Conservation (phyloP, 2,797 vertebrate species). For the Epinephelus coioides region DNA sequence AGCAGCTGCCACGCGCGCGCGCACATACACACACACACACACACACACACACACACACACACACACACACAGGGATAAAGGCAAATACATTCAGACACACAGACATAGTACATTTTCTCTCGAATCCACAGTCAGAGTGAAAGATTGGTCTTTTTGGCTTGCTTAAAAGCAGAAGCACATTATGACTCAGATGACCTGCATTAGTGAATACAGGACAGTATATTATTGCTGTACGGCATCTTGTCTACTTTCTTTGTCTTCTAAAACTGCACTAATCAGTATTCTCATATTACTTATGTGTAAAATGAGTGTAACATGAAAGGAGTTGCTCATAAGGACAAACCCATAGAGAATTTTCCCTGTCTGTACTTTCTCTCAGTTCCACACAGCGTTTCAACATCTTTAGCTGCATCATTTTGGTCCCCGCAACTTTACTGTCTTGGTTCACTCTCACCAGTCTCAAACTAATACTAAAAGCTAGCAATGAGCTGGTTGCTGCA, state of each 20-base stretch:
- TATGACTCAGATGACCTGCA: not conserved
- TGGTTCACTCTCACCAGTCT: not conserved
- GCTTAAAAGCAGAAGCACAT: constrained; percentile 9
- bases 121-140: constrained; percentile 21
- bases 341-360: too few species aligned
- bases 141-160: not conserved
- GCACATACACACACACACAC: constrained; percentile 28
- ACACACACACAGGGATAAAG: constrained; percentile 18
- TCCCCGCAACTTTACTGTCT: not conserved
- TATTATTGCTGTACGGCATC: not conserved
- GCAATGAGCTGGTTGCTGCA: too few species aligned
- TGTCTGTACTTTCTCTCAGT: too few species aligned
- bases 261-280: not conserved
- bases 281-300: not conserved
- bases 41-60: constrained; percentile 18
- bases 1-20: constrained; percentile 74
- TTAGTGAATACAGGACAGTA: not conserved
- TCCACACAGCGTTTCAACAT: not conserved
- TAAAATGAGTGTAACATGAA: too few species aligned
- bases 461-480: not conserved
- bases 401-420: not conserved
- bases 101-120: constrained; percentile 27
- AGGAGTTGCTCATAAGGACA: too few species aligned
- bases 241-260: too few species aligned
- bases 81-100: constrained; percentile 25